phyloP scores from a whole-genome alignment of 2,113 vertebrate species.

The Macrotis lagotis region DNA sequence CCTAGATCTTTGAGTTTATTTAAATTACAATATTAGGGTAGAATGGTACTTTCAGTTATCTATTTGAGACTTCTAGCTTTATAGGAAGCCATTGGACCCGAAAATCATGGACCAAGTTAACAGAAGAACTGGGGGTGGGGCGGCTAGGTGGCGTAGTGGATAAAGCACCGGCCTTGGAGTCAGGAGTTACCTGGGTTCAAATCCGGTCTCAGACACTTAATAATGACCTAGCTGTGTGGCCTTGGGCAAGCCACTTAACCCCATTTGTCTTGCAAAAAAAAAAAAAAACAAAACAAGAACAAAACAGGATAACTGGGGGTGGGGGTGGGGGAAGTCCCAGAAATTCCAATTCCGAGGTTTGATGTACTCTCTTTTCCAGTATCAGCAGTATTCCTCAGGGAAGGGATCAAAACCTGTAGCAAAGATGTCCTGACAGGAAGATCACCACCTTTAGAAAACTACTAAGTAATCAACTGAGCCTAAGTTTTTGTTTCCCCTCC shows the following conservation, averaged over 20 bases:
- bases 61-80: neutral
- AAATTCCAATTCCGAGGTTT: neutral
- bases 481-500: neutral
- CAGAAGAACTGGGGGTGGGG: neutral
- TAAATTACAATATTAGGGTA: neutral
- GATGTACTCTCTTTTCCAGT: neutral
- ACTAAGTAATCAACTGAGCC: neutral
- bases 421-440: neutral
- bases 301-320: neutral
- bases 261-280: too few relatives aligned
- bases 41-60: neutral
- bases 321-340: neutral
- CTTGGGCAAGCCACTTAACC: too few relatives aligned
- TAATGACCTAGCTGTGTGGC: too few relatives aligned
- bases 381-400: neutral
- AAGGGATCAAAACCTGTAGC: neutral
- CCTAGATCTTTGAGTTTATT: neutral
- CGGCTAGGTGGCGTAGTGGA: too few relatives aligned
- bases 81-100: neutral
- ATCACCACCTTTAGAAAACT: neutral
- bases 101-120: neutral
- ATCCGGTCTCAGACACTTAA: too few relatives aligned
- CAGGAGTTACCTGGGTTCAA: too few relatives aligned
- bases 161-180: too few relatives aligned
- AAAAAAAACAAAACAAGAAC: too few relatives aligned